Percentiles rank a stretch among this genome's conserved stretches.
These are phyloP conservation scores for Drosophila siamana DNA, from an alignment of 2,888 invertebrate species.

Conservation along the genomic window DNA sequence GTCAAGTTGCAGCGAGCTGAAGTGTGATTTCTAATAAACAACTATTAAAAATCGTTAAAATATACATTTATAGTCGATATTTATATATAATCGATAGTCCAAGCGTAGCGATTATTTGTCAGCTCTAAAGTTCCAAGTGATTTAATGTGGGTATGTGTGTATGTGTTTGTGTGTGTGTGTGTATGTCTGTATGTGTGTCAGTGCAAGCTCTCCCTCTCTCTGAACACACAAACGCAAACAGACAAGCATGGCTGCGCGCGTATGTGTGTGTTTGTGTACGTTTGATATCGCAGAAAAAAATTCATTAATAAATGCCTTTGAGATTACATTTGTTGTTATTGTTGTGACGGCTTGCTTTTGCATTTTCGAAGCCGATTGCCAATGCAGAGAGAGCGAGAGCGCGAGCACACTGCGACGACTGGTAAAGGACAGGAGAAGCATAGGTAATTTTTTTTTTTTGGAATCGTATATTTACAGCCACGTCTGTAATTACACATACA, in stretches of 20 bases:
- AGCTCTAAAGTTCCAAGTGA: background rate
- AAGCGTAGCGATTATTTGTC: background rate
- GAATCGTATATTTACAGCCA: background rate
- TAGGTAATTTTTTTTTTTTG: constrained; percentile 11
- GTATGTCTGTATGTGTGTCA: background rate
- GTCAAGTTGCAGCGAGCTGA: too few relatives aligned
- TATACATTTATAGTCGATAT: too few relatives aligned
- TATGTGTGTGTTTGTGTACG: background rate
- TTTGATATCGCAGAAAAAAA: constrained; percentile 14
- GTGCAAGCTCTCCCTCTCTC: background rate
- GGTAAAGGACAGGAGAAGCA: background rate
- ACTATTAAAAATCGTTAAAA: too few relatives aligned
- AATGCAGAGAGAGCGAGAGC: constrained; percentile 1
- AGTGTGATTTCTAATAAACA: too few relatives aligned
- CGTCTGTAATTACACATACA: constrained; percentile 8
- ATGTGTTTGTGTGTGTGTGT: background rate
- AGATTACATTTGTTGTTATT: constrained; percentile 20
- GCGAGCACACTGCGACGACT: background rate
- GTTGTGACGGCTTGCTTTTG: constrained; percentile 18
- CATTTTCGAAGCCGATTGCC: background rate
- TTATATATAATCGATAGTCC: too few relatives aligned
- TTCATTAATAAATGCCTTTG: constrained; percentile 39
- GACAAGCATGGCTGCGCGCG: background rate
- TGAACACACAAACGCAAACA: background rate
- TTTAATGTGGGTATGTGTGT: background rate